Evolutionary conservation across 1,140 invertebrate genomes (phyloP).

Genomic region (Penaeus indicus): DNA sequence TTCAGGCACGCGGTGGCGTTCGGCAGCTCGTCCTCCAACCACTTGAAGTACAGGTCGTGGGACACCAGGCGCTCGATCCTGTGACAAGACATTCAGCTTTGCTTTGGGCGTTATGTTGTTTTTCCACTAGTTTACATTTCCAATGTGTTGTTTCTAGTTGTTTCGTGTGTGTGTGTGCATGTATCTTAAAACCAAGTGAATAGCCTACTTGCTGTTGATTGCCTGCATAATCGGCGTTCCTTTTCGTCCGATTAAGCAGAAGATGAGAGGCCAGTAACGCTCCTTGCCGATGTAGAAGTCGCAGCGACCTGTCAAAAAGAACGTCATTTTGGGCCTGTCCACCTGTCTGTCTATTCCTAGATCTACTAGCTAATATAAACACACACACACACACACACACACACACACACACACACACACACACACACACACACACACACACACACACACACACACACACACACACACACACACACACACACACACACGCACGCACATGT

Average conservation of each 20-base stretch:
- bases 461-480: too few relatives aligned
- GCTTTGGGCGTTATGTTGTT: neutral
- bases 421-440: too few relatives aligned
- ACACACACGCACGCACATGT: too few relatives aligned
- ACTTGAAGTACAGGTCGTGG: constrained; percentile 66
- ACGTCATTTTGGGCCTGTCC: neutral
- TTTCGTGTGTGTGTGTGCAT: too few relatives aligned
- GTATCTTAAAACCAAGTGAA: neutral
- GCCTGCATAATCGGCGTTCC: constrained; percentile 51
- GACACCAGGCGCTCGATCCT: constrained; percentile 56
- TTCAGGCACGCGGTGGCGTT: constrained; percentile 62
- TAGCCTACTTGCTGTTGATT: constrained; percentile 51
- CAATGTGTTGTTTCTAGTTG: too few relatives aligned
- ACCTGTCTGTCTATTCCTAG: neutral
- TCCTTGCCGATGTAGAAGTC: constrained; percentile 66
- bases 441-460: too few relatives aligned
- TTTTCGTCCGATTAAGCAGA: constrained; percentile 60
- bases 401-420: too few relatives aligned
- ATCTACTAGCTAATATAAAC: too few relatives aligned
- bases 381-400: too few relatives aligned
- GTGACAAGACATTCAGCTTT: neutral
- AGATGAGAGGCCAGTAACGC: constrained; percentile 62
- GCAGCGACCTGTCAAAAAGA: constrained; percentile 43
- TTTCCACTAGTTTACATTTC: neutral
- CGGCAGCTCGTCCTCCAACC: constrained; percentile 62